Percentiles rank a stretch among this genome's conserved stretches.
Evolutionary conservation across 2,113 vertebrate species (phyloP).

Genomic region (Amazona guildingii): DNA sequence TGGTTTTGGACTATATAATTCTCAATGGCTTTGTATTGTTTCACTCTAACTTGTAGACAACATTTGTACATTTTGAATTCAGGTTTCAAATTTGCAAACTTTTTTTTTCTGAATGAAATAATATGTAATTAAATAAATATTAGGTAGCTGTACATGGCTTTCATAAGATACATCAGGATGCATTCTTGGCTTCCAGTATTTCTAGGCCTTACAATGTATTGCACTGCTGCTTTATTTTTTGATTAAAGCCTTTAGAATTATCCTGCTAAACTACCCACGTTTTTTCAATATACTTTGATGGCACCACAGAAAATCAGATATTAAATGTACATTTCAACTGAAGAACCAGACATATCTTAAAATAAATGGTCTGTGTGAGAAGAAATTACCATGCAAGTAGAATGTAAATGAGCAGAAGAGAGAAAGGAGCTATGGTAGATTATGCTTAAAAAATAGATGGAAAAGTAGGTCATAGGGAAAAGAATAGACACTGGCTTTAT

Average conservation of each 20-base stretch:
- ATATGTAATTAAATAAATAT: neutral
- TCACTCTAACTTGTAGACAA: neutral
- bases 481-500: constrained; percentile 19
- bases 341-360: neutral
- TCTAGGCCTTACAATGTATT: neutral
- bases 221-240: neutral
- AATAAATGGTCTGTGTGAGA: neutral
- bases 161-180: neutral
- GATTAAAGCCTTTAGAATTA: neutral
- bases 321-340: neutral
- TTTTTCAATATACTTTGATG: neutral
- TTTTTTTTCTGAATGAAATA: neutral
- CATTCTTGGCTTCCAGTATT: neutral
- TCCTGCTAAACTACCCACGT: neutral
- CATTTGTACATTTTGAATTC: neutral
- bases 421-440: neutral
- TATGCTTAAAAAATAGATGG: neutral
- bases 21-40: neutral
- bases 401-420: neutral
- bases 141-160: neutral
- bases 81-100: neutral
- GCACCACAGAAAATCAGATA: neutral
- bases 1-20: neutral
- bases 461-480: constrained; percentile 32
- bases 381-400: neutral